phyloP scores from a whole-genome alignment of 2,888 invertebrate species.

The Tetragonisca angustula region DNA sequence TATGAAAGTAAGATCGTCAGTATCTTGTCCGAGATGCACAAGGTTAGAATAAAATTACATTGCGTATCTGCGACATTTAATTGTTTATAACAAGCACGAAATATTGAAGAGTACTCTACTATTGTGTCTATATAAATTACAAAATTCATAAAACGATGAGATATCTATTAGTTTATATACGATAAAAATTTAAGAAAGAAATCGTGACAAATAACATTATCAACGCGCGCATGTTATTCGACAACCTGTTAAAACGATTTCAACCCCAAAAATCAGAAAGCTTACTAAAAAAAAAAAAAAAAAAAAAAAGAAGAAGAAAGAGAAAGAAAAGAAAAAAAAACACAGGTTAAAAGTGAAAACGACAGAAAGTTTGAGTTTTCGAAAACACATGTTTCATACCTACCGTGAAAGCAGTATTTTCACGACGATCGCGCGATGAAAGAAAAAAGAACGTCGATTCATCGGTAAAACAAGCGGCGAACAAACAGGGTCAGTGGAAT shows the following conservation, averaged over 20 bases:
- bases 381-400: conserved; percentile 24
- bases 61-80: background rate
- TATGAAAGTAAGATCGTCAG: background rate
- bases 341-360: conserved; percentile 12
- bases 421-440: conserved; percentile 16
- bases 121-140: background rate
- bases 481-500: conserved; percentile 74
- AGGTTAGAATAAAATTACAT: background rate
- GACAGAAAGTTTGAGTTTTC: background rate
- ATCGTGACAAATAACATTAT: background rate
- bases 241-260: background rate
- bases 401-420: conserved; percentile 23
- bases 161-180: rapidly evolving
- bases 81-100: background rate
- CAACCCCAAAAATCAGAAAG: background rate
- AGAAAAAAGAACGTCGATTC: conserved; percentile 37
- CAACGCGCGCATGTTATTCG: background rate
- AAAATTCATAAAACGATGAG: background rate
- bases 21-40: background rate
- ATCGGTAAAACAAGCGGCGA: conserved; percentile 55
- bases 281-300: no score
- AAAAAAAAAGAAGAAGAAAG: no score
- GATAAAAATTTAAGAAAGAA: no score
- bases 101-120: background rate
- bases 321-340: no score